Evolutionary conservation across 2,113 vertebrate species (phyloP).

Genomic region (Tapirus terrestris): DNA sequence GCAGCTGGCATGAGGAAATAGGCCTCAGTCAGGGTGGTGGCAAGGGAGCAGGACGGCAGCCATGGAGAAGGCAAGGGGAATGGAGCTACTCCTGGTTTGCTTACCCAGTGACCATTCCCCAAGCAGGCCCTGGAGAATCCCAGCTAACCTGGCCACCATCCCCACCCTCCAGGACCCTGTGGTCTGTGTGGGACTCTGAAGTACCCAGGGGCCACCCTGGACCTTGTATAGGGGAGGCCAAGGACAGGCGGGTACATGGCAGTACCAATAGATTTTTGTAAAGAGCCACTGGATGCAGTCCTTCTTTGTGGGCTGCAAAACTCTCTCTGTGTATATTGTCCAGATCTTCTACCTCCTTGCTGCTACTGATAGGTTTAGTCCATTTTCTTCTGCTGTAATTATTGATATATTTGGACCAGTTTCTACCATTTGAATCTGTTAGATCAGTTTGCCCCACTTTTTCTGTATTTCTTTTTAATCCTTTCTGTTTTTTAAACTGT

Average conservation of each 20-base stretch:
- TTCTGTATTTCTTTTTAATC: neutral
- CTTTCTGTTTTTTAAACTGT: neutral
- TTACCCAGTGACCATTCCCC: too few relatives aligned
- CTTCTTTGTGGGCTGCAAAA: neutral
- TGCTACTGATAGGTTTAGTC: neutral
- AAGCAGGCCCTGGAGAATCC: neutral
- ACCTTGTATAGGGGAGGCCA: too few relatives aligned
- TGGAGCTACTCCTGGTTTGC: neutral
- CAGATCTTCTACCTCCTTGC: neutral
- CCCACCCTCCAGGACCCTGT: neutral
- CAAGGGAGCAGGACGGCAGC: neutral
- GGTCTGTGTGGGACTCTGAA: accelerated
- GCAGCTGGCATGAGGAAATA: neutral
- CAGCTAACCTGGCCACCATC: accelerated
- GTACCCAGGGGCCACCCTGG: neutral
- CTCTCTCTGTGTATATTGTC: neutral
- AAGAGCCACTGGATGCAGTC: too few relatives aligned
- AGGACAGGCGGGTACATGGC: neutral
- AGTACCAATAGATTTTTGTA: neutral
- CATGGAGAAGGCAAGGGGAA: neutral
- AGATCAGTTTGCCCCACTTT: neutral
- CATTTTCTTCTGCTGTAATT: neutral
- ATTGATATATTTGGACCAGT: neutral
- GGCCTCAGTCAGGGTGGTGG: neutral
- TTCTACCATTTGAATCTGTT: neutral